These are phyloP conservation scores for Aptenodytes forsteri DNA, from an alignment of 2,113 vertebrate genomes.

Conservation along the genomic window DNA sequence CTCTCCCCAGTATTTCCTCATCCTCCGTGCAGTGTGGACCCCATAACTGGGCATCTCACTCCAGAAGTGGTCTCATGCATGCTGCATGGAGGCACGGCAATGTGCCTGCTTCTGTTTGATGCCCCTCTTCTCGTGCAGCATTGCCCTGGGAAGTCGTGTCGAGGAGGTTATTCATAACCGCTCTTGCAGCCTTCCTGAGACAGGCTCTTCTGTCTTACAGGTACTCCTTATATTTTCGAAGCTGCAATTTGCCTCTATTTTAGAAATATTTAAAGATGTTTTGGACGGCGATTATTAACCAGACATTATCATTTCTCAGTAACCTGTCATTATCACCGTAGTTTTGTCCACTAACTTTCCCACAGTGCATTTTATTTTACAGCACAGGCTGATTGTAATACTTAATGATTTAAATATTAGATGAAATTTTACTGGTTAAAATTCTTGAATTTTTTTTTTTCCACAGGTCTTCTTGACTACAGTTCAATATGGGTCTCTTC, in stretches of 20 bases:
- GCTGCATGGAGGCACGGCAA: accelerated
- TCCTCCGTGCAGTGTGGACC: accelerated
- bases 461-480: not conserved
- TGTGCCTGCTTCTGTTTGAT: accelerated
- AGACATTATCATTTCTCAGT: not conserved
- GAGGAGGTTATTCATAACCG: not conserved
- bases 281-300: not conserved
- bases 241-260: not conserved
- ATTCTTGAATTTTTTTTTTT: not conserved
- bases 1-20: not conserved
- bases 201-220: not conserved
- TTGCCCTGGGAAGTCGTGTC: not conserved
- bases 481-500: not conserved
- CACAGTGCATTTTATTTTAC: not conserved
- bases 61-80: not conserved
- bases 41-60: not conserved
- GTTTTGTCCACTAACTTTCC: not conserved
- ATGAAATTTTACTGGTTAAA: not conserved
- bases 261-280: not conserved
- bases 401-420: not conserved
- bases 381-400: not conserved
- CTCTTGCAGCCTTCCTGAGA: not conserved
- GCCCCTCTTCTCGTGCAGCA: not conserved
- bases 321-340: not conserved
- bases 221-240: not conserved